Conservation (phyloP, 2,113 vertebrate genomes). For the Turdus rufiventris region DNA sequence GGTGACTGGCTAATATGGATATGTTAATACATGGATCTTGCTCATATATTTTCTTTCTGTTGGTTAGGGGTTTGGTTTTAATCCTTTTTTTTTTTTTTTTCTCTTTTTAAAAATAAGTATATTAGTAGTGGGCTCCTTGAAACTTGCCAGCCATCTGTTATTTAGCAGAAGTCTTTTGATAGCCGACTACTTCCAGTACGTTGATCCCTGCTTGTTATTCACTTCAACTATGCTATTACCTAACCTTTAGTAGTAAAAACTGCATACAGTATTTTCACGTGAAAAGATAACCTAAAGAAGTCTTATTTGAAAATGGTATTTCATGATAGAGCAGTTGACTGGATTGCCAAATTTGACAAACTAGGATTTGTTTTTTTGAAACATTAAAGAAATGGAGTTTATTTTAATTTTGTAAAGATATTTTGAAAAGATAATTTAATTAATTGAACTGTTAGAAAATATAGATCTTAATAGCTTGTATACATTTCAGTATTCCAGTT, state of each 20-base stretch:
- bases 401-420: not conserved
- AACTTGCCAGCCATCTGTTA: slow-evolving; percentile 35
- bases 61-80: not conserved
- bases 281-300: not conserved
- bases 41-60: not conserved
- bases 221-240: not conserved
- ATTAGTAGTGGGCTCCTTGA: not conserved
- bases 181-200: not conserved
- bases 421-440: not conserved
- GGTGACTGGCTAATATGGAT: slow-evolving; percentile 17
- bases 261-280: not conserved
- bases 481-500: not conserved
- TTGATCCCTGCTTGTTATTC: not conserved
- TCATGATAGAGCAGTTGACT: not conserved
- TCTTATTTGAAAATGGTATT: not conserved
- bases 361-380: not conserved
- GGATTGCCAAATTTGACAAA: not conserved
- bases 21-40: slow-evolving; percentile 12
- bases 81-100: not conserved
- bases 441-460: not conserved
- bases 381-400: not conserved
- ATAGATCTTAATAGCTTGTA: not conserved
- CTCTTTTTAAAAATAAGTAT: not conserved
- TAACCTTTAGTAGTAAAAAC: not conserved
- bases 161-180: slow-evolving; percentile 20